These are phyloP conservation scores for Chaenocephalus aceratus DNA, from an alignment of 2,113 vertebrate genomes.

Conservation along the genomic window DNA sequence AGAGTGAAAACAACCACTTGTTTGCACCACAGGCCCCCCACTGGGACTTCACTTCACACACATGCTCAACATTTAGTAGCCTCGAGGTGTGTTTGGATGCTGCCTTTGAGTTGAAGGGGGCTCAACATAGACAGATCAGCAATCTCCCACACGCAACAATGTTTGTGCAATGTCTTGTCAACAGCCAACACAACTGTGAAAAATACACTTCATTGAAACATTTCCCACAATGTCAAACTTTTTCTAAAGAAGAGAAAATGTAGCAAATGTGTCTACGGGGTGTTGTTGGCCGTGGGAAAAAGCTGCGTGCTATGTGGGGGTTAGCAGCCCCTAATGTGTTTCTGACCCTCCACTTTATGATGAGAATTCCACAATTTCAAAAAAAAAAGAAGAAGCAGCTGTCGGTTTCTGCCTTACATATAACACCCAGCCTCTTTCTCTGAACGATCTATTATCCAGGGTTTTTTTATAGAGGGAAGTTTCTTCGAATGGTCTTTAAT, in stretches of 20 bases:
- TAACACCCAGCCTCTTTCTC: constrained; percentile 37
- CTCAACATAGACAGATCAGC: constrained; percentile 40
- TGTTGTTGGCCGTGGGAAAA: constrained; percentile 61
- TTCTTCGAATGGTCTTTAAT: constrained; percentile 56
- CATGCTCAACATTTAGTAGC: constrained; percentile 59
- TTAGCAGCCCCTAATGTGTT: constrained; percentile 35
- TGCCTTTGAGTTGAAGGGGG: constrained; percentile 5
- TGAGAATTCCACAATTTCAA: constrained; percentile 52
- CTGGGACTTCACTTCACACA: constrained; percentile 63
- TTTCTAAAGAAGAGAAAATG: constrained; percentile 18
- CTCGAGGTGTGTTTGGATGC: constrained; percentile 52
- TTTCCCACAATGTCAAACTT: constrained; percentile 27
- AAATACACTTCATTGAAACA: not conserved
- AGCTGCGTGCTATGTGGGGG: constrained; percentile 30
- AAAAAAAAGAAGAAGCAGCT: constrained; percentile 40
- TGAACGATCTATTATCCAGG: constrained; percentile 11
- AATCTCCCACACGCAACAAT: constrained; percentile 17
- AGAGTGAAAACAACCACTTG: constrained; percentile 54
- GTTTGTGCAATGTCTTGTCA: constrained; percentile 8
- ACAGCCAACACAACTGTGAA: not conserved
- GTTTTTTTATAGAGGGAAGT: constrained; percentile 30
- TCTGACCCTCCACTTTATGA: constrained; percentile 38
- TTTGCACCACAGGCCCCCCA: constrained; percentile 51
- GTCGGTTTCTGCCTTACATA: constrained; percentile 27
- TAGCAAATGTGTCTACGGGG: not conserved